Percentiles rank a stretch among this genome's conserved stretches.
Evolutionary conservation across 2,888 invertebrate species (phyloP).

Genomic region (Agrypnus murinus): DNA sequence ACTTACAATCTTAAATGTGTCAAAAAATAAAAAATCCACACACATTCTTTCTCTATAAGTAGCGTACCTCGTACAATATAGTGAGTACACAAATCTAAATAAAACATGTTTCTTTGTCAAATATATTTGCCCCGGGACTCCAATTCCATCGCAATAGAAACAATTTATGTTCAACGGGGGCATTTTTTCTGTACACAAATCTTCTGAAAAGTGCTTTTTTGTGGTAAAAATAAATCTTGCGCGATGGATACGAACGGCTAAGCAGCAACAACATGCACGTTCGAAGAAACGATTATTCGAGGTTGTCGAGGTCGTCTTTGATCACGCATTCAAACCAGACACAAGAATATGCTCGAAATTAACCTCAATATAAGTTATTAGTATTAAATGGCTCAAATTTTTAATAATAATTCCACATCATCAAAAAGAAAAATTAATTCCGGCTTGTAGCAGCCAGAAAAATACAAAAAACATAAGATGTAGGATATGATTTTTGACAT

Average conservation of each 20-base stretch:
- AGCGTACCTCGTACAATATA: not conserved
- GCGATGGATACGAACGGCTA: conserved; percentile 45
- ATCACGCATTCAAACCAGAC: conserved; percentile 49
- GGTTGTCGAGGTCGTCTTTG: conserved; percentile 49
- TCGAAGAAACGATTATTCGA: conserved; percentile 52
- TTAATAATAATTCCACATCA: not conserved
- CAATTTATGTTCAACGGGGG: conserved; percentile 36
- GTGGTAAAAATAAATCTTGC: conserved; percentile 47
- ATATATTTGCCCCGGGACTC: conserved; percentile 28
- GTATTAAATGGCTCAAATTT: not conserved
- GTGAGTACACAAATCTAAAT: conserved; percentile 22
- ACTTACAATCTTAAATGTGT: not conserved
- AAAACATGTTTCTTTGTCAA: conserved; percentile 31
- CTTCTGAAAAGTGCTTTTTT: conserved; percentile 42
- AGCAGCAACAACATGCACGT: conserved; percentile 51
- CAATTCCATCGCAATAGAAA: conserved; percentile 29
- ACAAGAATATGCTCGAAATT: conserved; percentile 32
- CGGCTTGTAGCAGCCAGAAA: not conserved
- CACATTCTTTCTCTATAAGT: conserved; percentile 1
- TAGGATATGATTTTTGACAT: no score
- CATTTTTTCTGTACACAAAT: conserved; percentile 42
- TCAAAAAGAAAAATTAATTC: no score
- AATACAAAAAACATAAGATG: no score
- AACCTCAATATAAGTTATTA: conserved; percentile 22
- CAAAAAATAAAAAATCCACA: not conserved